Conservation (phyloP, 2,888 invertebrate genomes). For the Andrena haemorrhoa region DNA sequence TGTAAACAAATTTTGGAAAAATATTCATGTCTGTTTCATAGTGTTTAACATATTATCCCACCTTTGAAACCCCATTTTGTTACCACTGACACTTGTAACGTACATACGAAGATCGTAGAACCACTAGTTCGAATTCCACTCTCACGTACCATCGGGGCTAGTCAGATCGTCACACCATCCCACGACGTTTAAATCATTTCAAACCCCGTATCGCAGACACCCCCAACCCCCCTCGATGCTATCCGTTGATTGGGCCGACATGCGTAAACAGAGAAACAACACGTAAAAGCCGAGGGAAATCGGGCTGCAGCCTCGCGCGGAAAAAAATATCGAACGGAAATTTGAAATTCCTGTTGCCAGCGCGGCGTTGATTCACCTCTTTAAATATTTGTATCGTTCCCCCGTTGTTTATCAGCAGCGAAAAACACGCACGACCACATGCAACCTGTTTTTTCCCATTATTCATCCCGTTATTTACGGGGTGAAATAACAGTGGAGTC, state of each 20-base stretch:
- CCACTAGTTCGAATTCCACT: not conserved
- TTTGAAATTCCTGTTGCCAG: conserved; percentile 50
- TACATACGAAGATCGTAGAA: no score
- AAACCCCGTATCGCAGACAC: not conserved
- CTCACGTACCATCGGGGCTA: not conserved
- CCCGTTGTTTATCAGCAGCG: conserved; percentile 19
- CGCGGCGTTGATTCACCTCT: conserved; percentile 12
- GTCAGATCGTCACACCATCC: not conserved
- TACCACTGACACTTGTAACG: no score
- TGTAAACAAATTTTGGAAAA: no score
- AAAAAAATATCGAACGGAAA: conserved; percentile 26
- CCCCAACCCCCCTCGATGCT: not conserved
- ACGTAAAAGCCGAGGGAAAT: not conserved
- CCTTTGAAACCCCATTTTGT: no score
- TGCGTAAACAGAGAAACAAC: conserved; percentile 25
- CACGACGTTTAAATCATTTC: conserved; percentile 31
- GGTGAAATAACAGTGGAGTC: conserved; percentile 11
- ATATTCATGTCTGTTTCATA: no score
- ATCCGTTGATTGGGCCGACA: conserved; percentile 39
- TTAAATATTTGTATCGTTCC: conserved; percentile 46
- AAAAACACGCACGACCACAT: not conserved
- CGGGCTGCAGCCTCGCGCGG: not conserved
- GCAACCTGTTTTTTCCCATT: not conserved
- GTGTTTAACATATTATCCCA: no score
- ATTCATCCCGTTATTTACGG: not conserved